A percentile compares a stretch with the other conserved stretches of the same genome.
phyloP scores from a whole-genome alignment of 2,888 invertebrate species.

The Emmelina monodactyla region DNA sequence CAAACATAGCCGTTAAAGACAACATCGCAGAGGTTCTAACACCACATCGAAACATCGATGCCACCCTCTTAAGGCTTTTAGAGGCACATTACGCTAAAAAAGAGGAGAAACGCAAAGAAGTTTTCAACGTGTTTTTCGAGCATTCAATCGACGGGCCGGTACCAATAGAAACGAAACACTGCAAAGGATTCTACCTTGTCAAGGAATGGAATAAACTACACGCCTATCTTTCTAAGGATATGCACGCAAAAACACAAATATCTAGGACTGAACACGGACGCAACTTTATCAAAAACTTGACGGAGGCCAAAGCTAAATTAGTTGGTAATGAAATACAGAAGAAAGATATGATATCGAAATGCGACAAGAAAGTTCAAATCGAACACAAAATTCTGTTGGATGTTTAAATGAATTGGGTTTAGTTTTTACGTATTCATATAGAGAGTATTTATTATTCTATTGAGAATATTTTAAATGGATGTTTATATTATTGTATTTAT shows the following conservation, averaged over 20 bases:
- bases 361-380: constrained; percentile 22
- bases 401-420: too few relatives aligned
- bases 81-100: constrained; percentile 25
- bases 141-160: constrained; percentile 35
- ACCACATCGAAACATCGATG: constrained; percentile 36
- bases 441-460: too few relatives aligned
- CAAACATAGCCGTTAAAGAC: constrained; percentile 48
- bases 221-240: constrained; percentile 42
- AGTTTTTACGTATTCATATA: too few relatives aligned
- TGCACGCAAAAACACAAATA: constrained; percentile 42
- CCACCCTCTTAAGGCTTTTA: constrained; percentile 31
- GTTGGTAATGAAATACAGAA: constrained; percentile 25
- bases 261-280: constrained; percentile 45
- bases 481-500: too few relatives aligned
- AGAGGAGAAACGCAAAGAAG: constrained; percentile 27
- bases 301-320: constrained; percentile 42
- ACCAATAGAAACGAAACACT: constrained; percentile 38
- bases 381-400: constrained; percentile 27
- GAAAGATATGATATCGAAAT: constrained; percentile 31
- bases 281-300: constrained; percentile 44
- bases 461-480: too few relatives aligned
- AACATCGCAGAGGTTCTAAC: constrained; percentile 32
- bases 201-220: constrained; percentile 53
- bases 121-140: constrained; percentile 45
- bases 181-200: constrained; percentile 34